phyloP scores from a whole-genome alignment of 1,140 invertebrate species.

The Pararge aegeria region DNA sequence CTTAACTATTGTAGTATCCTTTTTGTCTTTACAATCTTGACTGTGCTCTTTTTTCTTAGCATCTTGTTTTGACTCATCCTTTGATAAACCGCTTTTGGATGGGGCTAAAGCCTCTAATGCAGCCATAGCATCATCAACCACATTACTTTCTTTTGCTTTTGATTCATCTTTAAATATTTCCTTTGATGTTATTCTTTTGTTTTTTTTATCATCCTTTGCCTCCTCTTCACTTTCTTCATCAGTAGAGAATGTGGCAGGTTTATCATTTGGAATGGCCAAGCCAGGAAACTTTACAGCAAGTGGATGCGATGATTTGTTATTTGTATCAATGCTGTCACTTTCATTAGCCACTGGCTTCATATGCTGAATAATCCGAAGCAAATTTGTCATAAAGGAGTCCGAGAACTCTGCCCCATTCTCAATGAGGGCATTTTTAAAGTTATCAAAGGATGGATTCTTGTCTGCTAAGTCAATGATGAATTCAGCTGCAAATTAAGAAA shows the following conservation, averaged over 20 bases:
- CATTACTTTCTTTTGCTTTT: conserved; percentile 59
- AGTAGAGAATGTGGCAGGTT: conserved; percentile 72
- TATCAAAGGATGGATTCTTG: conserved; percentile 91
- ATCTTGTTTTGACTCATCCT: conserved; percentile 51
- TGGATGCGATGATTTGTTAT: conserved; percentile 76
- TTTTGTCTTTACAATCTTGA: conserved; percentile 55
- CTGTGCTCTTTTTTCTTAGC: conserved; percentile 49
- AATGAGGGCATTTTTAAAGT: conserved; percentile 91
- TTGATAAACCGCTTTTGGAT: conserved; percentile 39
- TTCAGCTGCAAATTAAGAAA: conserved; percentile 88
- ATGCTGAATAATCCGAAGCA: conserved; percentile 95
- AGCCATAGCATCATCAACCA: conserved; percentile 92
- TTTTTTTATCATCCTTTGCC: conserved; percentile 55
- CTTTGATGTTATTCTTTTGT: conserved; percentile 67
- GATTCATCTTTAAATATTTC: conserved; percentile 69
- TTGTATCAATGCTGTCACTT: conserved; percentile 32
- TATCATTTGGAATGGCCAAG: conserved; percentile 93
- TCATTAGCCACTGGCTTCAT: conserved; percentile 87
- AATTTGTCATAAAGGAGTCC: conserved; percentile 95
- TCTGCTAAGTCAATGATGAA: conserved; percentile 97
- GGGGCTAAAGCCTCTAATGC: conserved; percentile 94
- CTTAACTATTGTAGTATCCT: conserved; percentile 44
- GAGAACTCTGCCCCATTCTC: conserved; percentile 97
- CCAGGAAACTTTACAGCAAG: conserved; percentile 92
- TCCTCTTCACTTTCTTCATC: conserved; percentile 57